Evolutionary conservation across 2,113 vertebrate species (phyloP).

Genomic region (Dolichallabes microphthalmus): DNA sequence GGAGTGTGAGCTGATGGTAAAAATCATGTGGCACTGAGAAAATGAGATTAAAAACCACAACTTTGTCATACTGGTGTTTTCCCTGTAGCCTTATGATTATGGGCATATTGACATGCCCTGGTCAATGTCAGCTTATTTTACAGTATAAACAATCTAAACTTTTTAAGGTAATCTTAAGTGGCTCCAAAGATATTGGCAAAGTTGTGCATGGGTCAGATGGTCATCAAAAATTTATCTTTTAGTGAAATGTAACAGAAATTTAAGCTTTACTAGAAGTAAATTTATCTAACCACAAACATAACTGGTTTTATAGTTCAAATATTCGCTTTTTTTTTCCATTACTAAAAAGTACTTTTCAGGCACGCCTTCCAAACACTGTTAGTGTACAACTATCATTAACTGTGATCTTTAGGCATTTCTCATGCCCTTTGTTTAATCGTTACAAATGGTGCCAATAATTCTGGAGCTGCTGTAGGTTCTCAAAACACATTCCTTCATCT

Average conservation of each 20-base stretch:
- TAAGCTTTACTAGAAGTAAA: not conserved
- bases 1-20: slow-evolving; percentile 4
- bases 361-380: not conserved
- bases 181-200: not conserved
- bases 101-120: not conserved
- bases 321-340: not conserved
- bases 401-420: not conserved
- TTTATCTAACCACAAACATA: not conserved
- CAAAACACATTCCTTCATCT: not conserved
- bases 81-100: not conserved
- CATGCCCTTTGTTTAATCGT: not conserved
- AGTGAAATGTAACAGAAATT: not conserved
- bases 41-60: slow-evolving; percentile 43
- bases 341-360: not conserved
- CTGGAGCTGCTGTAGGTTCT: not conserved
- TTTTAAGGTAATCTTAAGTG: not conserved
- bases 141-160: not conserved
- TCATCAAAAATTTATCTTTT: not conserved
- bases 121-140: slow-evolving; percentile 2
- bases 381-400: not conserved
- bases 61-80: slow-evolving; percentile 33
- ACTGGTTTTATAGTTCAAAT: not conserved
- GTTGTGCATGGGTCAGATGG: not conserved
- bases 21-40: slow-evolving; percentile 35
- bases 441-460: not conserved